Evolutionary conservation across 2,113 vertebrate species (phyloP).

Genomic region (Grus americana): DNA sequence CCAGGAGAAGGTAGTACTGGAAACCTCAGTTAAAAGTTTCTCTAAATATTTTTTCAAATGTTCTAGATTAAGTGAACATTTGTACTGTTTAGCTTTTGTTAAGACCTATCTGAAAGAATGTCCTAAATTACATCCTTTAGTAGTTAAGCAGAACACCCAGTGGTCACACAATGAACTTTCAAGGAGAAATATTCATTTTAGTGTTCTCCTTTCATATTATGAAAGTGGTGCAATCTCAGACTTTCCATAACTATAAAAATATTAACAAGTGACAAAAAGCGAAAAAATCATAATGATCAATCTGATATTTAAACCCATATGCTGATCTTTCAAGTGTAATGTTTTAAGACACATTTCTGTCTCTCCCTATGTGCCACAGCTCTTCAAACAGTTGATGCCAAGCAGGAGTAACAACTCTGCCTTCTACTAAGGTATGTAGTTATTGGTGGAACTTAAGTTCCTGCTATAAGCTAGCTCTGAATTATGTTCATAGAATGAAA

Average conservation of each 20-base stretch:
- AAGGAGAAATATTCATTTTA: not conserved
- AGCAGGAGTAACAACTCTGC: not conserved
- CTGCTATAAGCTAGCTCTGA: not conserved
- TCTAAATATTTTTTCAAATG: not conserved
- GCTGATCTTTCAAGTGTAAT: not conserved
- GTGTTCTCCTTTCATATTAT: not conserved
- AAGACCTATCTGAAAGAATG: not conserved
- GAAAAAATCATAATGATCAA: not conserved
- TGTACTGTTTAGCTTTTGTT: not conserved
- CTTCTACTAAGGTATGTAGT: not conserved
- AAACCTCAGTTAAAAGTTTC: not conserved
- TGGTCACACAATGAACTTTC: not conserved
- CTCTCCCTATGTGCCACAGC: not conserved
- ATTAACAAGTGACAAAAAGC: not conserved
- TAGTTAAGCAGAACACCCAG: not conserved
- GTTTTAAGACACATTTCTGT: not conserved
- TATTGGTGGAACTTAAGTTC: not conserved
- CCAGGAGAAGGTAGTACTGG: not conserved
- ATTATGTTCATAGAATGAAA: not conserved
- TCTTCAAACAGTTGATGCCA: not conserved
- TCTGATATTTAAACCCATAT: not conserved
- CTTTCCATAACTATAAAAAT: not conserved
- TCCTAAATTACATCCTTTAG: not conserved
- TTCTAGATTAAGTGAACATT: not conserved
- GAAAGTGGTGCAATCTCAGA: not conserved